Evolutionary conservation across 2,113 vertebrate species (phyloP).

Genomic region (Nettapus auritus): DNA sequence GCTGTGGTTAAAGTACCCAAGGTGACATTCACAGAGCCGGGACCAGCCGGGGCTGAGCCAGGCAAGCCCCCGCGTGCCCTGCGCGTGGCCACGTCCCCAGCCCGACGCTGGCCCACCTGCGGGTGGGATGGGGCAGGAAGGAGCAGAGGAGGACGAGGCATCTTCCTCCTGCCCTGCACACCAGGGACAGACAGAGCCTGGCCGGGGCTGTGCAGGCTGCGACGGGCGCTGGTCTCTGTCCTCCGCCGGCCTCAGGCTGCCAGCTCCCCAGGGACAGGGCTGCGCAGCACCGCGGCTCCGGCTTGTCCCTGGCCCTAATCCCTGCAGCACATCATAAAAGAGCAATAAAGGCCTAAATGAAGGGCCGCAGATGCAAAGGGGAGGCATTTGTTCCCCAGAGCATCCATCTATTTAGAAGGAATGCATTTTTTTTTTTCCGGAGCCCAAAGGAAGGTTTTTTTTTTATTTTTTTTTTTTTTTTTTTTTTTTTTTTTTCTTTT

Average conservation of each 20-base stretch:
- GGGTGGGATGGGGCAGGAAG: too few species aligned
- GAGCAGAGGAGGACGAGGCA: too few species aligned
- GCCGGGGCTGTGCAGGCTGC: too few species aligned
- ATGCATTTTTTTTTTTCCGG: not conserved
- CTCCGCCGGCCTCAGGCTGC: too few species aligned
- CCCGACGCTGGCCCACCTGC: not conserved
- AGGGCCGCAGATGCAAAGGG: not conserved
- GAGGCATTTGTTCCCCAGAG: not conserved
- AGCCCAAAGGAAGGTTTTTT: not conserved
- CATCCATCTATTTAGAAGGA: not conserved
- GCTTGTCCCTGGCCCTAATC: not conserved
- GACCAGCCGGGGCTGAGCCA: not conserved
- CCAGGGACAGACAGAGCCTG: too few species aligned
- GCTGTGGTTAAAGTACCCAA: slow-evolving; percentile 27
- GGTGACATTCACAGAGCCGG: not conserved
- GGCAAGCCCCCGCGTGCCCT: too few species aligned
- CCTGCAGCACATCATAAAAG: not conserved
- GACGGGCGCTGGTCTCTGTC: too few species aligned
- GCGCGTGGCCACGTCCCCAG: not conserved
- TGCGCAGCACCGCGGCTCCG: fast-evolving
- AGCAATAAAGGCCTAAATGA: not conserved
- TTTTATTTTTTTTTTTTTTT: too few species aligned
- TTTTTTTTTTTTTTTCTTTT: too few species aligned
- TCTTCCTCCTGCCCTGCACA: too few species aligned
- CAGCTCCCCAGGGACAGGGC: too few species aligned